Evolutionary conservation across 2,113 vertebrate genomes (phyloP).

Genomic region (Triplophysa tibetana): DNA sequence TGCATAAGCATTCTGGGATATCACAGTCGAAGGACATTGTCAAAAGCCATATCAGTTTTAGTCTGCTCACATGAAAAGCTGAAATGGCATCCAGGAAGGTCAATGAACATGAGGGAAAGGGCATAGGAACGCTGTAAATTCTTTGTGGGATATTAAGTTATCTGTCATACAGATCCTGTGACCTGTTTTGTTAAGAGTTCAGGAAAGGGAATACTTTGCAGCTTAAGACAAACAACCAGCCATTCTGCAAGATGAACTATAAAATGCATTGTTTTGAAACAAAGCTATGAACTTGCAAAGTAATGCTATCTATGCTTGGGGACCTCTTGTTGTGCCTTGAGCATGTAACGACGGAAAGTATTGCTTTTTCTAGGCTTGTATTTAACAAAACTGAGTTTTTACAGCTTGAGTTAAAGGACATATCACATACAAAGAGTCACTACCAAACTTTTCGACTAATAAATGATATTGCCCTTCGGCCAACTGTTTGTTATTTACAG

Average conservation of each 20-base stretch:
- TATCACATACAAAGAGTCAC: no score
- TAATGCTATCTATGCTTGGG: conserved; percentile 26
- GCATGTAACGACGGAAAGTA: conserved; percentile 28
- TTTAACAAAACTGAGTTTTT: not conserved
- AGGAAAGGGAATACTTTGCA: conserved; percentile 38
- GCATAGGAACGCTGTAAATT: conserved; percentile 11
- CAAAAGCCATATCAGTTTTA: conserved; percentile 17
- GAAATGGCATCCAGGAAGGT: conserved; percentile 23
- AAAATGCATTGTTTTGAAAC: conserved; percentile 46
- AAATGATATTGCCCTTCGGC: no score
- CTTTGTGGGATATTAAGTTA: conserved; percentile 3
- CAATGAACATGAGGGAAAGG: conserved; percentile 6
- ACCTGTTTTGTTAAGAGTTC: conserved; percentile 33
- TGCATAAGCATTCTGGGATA: conserved; percentile 80
- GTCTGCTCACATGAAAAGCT: not conserved
- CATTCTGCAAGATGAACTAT: conserved; percentile 8
- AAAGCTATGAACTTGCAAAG: conserved; percentile 36
- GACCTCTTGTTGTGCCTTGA: conserved; percentile 36
- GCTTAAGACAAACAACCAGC: conserved; percentile 14
- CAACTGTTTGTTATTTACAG: no score
- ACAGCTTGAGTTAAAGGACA: not conserved
- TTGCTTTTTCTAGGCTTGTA: conserved; percentile 8
- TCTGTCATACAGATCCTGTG: conserved; percentile 25
- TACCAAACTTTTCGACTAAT: no score
- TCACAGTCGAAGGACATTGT: conserved; percentile 13